These are phyloP conservation scores for Arenaria interpres DNA, from an alignment of 2,113 vertebrate species.

Conservation along the genomic window DNA sequence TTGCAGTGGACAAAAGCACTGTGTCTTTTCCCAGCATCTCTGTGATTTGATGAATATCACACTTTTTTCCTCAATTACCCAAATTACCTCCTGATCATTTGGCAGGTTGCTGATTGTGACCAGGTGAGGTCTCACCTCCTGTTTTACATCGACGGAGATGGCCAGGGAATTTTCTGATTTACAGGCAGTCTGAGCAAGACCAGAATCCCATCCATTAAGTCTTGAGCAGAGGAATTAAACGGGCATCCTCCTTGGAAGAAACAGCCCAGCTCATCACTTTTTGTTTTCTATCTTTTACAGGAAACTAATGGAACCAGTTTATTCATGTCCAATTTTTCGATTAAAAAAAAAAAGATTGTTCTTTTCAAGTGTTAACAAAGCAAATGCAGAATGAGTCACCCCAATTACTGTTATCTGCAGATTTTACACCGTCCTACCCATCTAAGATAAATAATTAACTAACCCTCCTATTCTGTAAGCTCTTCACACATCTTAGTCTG, in stretches of 20 bases:
- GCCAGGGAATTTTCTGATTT: neutral
- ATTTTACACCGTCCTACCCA: slow-evolving; percentile 25
- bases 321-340: slow-evolving; percentile 47
- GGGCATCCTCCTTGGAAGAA: neutral
- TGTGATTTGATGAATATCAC: neutral
- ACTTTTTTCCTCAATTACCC: slow-evolving; percentile 33
- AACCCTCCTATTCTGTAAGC: slow-evolving; percentile 14
- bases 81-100: neutral
- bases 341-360: slow-evolving; percentile 33
- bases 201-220: neutral
- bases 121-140: neutral
- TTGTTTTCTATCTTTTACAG: neutral
- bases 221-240: neutral
- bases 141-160: neutral
- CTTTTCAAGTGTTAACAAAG: slow-evolving; percentile 56
- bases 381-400: neutral
- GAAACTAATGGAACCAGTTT: slow-evolving; percentile 57
- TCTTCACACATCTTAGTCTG: slow-evolving; percentile 57
- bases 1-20: neutral
- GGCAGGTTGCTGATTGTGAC: neutral
- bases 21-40: neutral
- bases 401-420: slow-evolving; percentile 49
- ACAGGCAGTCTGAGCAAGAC: neutral
- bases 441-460: slow-evolving; percentile 58
- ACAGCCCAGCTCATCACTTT: neutral